Conservation (phyloP, 1,140 invertebrate genomes). For the Drosophila sp. region DNA sequence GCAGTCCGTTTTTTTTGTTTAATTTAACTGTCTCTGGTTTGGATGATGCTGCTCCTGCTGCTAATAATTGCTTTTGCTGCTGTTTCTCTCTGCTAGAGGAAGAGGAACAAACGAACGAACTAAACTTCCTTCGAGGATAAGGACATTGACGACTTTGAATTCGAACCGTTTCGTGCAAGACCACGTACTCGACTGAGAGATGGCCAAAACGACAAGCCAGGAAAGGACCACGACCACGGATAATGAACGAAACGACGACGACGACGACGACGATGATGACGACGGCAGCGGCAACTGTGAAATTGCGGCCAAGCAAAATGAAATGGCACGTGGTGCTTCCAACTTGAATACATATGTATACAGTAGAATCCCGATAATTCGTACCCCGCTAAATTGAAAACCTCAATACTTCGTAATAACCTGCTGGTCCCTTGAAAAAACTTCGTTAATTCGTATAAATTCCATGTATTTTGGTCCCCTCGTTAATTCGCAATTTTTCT, state of each 20-base stretch:
- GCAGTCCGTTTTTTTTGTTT: neutral
- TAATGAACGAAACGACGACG: conserved; percentile 10
- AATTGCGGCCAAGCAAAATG: conserved; percentile 26
- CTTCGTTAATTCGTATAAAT: no score
- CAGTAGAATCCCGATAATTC: neutral
- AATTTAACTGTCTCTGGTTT: conserved; percentile 4
- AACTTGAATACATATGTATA: neutral
- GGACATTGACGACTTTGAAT: conserved; percentile 4
- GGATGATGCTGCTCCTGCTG: conserved; percentile 1
- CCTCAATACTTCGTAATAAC: no score
- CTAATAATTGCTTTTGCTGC: neutral
- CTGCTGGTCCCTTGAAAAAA: no score
- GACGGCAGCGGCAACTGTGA: conserved; percentile 21
- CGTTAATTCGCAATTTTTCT: no score
- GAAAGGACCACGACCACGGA: conserved; percentile 15
- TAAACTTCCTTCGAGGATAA: conserved; percentile 4
- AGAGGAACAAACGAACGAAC: conserved; percentile 7
- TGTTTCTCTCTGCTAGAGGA: neutral
- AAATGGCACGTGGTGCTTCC: conserved; percentile 25
- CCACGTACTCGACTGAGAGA: conserved; percentile 62
- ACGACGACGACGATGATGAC: conserved; percentile 9
- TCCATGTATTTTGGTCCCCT: no score
- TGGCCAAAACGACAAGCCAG: conserved; percentile 21
- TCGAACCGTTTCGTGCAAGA: conserved; percentile 45
- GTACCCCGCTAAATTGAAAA: no score